Evolutionary conservation across 2,113 vertebrate genomes (phyloP), one percentile per base, ranked within the genome.

Genomic region (Pteruthius melanotis): DNA sequence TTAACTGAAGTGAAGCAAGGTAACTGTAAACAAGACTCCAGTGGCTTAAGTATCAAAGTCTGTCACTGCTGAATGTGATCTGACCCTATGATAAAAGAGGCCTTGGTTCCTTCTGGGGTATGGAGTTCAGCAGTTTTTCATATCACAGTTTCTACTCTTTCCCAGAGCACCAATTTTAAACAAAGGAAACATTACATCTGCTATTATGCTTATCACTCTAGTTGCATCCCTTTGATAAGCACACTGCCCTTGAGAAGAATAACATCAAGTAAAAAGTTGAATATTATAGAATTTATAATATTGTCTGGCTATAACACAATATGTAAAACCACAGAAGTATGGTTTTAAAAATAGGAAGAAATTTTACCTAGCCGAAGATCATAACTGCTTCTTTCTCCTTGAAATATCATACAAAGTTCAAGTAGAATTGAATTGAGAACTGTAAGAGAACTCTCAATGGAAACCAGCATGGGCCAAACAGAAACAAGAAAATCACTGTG

Each of bases 21-120:
- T 70, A 79, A 88, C 64, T 86, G 52, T 14, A 79, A 94, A 86
- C 64, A 89, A 86, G 47, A 78, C 56, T 78, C 66, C 64, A 68
- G 61, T 56, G 52, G 86, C 87, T 86, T 90, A 86, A 94, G 72
- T 59, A 89, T 83, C 92, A 90, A 94, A 93, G 83, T 45, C 90
- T 92, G 71, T 39, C 76, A 89, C 50, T 90, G 35, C 18, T 83
- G 72, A 90, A 70, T 59, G 42, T 39, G 79, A 92, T 94, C 42
- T 83, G 68, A 90, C 63, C 71, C 35, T 35, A 12, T 77, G 91
- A 96, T 89, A 89, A 93, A 80, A 92, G 83, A 56, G 47, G 42
- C 69, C 72, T 93, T 39, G 39, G 33, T 66, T 93, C 85, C 80
- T 83, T 89, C 52, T 28, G n/a, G 44, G 68, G 19, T 86, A 77